A percentile compares a stretch with the other conserved stretches of the same genome.
These are phyloP conservation scores for Ethmia dodecea DNA, from an alignment of 2,888 invertebrate species.

Conservation along the genomic window DNA sequence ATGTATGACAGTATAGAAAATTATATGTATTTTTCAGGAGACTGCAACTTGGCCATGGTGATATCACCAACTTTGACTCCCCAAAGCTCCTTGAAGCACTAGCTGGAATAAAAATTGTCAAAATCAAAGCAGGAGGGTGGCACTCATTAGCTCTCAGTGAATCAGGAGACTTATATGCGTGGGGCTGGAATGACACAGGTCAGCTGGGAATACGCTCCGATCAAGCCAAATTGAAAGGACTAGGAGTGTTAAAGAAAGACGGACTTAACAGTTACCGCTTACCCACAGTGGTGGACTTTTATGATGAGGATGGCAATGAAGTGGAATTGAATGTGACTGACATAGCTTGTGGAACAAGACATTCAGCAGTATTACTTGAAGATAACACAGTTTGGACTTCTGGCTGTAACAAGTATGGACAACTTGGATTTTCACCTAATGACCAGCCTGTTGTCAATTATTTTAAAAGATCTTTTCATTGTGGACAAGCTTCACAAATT, in stretches of 20 bases:
- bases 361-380: constrained; percentile 83
- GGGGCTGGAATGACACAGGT: constrained; percentile 95
- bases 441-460: constrained; percentile 32
- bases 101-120: constrained; percentile 83
- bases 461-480: constrained; percentile 44
- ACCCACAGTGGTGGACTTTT: constrained; percentile 55
- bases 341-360: constrained; percentile 86
- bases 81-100: constrained; percentile 85
- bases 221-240: constrained; percentile 23
- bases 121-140: constrained; percentile 91
- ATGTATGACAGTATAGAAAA: too few species aligned
- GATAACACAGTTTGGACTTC: constrained; percentile 83
- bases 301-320: constrained; percentile 52
- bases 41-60: constrained; percentile 91
- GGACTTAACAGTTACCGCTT: constrained; percentile 38
- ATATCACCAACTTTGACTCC: constrained; percentile 76
- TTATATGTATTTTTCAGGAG: constrained; percentile 82
- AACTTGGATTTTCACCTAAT: constrained; percentile 76
- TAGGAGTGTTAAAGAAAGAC: constrained; percentile 19
- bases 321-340: constrained; percentile 71
- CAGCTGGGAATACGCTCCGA: constrained; percentile 84
- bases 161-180: constrained; percentile 89
- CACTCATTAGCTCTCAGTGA: constrained; percentile 88
- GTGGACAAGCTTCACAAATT: constrained; percentile 28
- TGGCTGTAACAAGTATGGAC: constrained; percentile 91